phyloP scores from a whole-genome alignment of 2,797 vertebrate species.

The Pygocentrus nattereri region DNA sequence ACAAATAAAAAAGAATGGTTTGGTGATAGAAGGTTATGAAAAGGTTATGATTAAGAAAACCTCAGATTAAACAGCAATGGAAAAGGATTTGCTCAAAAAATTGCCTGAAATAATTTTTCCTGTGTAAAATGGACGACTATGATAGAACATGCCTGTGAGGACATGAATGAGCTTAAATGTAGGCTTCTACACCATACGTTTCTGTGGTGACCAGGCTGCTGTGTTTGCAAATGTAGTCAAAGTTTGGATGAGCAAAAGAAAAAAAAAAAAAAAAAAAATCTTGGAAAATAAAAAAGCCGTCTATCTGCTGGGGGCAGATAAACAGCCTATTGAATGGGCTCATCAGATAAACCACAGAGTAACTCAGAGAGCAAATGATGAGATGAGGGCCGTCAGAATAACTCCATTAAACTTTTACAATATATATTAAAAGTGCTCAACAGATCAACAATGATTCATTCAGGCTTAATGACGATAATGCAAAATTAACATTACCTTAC shows the following conservation, averaged over 20 bases:
- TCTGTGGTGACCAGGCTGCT: background rate
- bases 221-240: background rate
- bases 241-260: background rate
- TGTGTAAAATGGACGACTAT: background rate
- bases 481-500: background rate
- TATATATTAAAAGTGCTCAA: background rate
- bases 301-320: conserved; percentile 1
- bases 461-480: background rate
- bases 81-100: background rate
- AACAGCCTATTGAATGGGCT: background rate
- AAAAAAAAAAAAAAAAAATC: background rate
- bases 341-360: conserved; percentile 11
- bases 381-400: background rate
- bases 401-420: background rate
- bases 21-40: background rate
- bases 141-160: background rate
- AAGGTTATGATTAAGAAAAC: background rate
- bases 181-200: background rate
- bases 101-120: background rate
- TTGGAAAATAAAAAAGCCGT: conserved; percentile 1
- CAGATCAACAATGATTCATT: background rate
- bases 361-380: conserved; percentile 9
- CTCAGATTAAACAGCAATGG: background rate
- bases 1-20: background rate
- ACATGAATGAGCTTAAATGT: too few relatives aligned